phyloP scores from a whole-genome alignment of 2,113 vertebrate species.

The Cynocephalus volans region DNA sequence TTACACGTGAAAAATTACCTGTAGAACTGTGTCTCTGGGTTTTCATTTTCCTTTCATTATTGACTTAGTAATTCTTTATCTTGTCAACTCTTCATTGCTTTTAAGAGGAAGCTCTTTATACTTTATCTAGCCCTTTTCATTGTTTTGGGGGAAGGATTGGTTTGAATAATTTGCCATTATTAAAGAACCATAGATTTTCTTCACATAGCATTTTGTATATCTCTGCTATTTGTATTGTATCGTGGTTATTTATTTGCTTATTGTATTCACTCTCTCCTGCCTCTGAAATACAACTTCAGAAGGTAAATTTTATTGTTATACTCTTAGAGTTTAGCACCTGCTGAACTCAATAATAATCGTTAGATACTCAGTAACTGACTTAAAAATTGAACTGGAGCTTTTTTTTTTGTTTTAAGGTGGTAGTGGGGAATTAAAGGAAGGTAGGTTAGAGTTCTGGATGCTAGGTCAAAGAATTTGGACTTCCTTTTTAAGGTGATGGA shows the following conservation, averaged over 20 bases:
- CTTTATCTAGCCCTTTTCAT: background rate
- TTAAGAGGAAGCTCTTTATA: background rate
- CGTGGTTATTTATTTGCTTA: background rate
- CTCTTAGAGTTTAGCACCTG: background rate
- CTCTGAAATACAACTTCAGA: background rate
- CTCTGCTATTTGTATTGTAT: background rate
- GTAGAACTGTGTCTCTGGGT: background rate
- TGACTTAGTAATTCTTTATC: background rate
- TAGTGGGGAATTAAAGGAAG: background rate
- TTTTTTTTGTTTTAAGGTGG: no score
- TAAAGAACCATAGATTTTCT: background rate
- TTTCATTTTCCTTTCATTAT: background rate
- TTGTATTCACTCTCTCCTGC: background rate
- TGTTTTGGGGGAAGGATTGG: background rate
- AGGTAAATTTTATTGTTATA: background rate
- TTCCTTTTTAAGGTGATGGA: background rate
- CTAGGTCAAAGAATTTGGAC: conserved; percentile 11
- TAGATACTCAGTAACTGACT: background rate
- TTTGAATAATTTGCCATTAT: background rate
- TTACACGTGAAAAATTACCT: background rate
- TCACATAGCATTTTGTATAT: background rate
- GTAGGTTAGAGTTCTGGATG: background rate
- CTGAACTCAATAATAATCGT: background rate
- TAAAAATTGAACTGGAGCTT: background rate
- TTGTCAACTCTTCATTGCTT: background rate